Base-by-base conservation (phyloP, 2,797 vertebrate genomes). In the Sebastes paucispinis region DNA sequence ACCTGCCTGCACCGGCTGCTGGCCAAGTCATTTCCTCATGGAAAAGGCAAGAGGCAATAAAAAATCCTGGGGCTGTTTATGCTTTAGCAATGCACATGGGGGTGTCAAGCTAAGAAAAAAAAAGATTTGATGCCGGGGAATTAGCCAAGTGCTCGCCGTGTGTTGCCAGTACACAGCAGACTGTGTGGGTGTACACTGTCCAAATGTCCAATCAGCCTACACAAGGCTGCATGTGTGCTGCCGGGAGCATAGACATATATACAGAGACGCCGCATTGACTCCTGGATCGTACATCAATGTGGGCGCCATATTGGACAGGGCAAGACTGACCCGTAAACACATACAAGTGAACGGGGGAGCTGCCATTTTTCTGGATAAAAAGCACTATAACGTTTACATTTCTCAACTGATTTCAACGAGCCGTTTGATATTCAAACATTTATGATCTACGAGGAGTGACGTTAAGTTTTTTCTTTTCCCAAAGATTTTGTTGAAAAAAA, bases 1-100 rank as follows among this genome's bases (percentile, higher is more conserved):
- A 96, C 96, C 95, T 92, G 89, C 52, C 81, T 81, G 89, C 75
- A 62, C 80, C 91, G 93, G 82, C 92, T 75, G 62, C 52, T 58
- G 31, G 82, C 89, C 43, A 89, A 85, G 80, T 88, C 73, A 79
- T 72, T 62, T 85, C 67, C 70, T 71, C 55, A 64, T 74, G 86
- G 75, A 89, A 86, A 86, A 87, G 72, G 59, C 75, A 87, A 84
- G 75, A 64, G 29, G 79, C 69, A 85, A 89, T 82, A 79, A 82
- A 87, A 75, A 76, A 84, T 66, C 64, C 70, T 8, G 14, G 18
- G 36, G 73, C 83, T 79, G 71, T 79, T 77, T 82, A 36, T 78
- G 32, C 80, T 86, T 64, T 9, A 50, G 64, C 12, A 36, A 36
- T 65, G 69, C 68, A 70, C 43, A 74, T 39, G 74, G 7, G 81